A percentile compares a stretch with the other conserved stretches of the same genome.
Conservation (phyloP, 2,797 vertebrate species). For the Pteropus rufus region DNA sequence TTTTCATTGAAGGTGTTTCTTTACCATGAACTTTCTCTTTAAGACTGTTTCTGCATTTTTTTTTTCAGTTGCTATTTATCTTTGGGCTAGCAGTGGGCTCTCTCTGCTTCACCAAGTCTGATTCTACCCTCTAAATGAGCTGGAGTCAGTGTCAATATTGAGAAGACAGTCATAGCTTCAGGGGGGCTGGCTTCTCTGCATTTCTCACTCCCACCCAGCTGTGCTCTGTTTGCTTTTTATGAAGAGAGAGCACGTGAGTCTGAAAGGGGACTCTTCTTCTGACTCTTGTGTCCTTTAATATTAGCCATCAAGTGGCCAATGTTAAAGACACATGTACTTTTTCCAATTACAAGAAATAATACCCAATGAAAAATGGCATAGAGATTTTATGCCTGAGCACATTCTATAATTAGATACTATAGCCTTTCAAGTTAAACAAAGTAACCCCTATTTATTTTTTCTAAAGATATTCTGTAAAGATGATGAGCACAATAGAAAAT, state of each 20-base stretch:
- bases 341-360: background rate
- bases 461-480: conserved; percentile 5
- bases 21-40: background rate
- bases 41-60: background rate
- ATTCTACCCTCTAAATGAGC: background rate
- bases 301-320: background rate
- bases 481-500: background rate
- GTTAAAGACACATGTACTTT: background rate
- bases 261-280: background rate
- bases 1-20: background rate
- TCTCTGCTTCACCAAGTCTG: background rate
- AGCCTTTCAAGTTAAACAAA: background rate
- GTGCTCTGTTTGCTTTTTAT: background rate
- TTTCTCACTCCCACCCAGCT: background rate
- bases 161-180: background rate
- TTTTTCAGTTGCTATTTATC: background rate
- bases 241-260: background rate
- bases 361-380: background rate
- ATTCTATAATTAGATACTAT: background rate
- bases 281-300: background rate
- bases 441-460: background rate
- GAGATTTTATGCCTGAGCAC: background rate
- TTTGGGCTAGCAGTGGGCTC: background rate
- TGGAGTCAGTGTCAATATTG: background rate
- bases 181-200: background rate